Base-by-base conservation (phyloP, 2,797 vertebrate species). In the Ataeniobius toweri region DNA sequence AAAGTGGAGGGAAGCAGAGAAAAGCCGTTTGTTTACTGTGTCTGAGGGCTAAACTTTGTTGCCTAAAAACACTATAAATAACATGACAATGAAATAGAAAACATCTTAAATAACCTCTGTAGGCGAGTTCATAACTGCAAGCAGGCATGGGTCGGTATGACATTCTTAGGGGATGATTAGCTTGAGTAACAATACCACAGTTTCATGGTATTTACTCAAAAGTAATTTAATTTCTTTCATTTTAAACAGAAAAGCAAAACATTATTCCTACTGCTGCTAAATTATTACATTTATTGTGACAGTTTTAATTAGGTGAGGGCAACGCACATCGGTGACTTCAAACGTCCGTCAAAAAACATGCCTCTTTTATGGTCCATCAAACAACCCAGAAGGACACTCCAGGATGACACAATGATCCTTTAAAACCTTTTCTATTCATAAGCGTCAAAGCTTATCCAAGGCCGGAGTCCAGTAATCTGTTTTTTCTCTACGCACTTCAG, bases 41-140 rank as follows among this genome's bases (percentile, higher is more conserved):
- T 92, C 88, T 89, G 89, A 93, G 91, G 92, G 93, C 93, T 94
- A 91, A 93, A 93, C 93, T 89, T 90, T 91, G 94, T 94, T 94
- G 93, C 94, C 95, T 95, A 94, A 84, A 95, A 97, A 97, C 97
- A 97, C 96, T 97, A 98, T 79, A 86, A 86, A 85, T 83, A 89
- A 88, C 85, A 87, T 26, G 78, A 88, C 80, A 39, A 86, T 71
- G 70, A 83, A 82, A 85, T 90, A 82, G 58, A 70, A 83, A 91
- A 88, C 78, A 81, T 79, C 87, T 85, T 87, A 84, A 83, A 84
- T 79, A 82, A 83, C 75, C 56, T 74, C 24, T 26, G 67, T 77
- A 70, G 73, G 72, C 83, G 85, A 46, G 76, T 87, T 86, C 80
- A 79, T 75, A 83, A 75, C 80, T 48, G 76, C 87, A 77, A 83